Base-by-base conservation (phyloP, 2,113 vertebrate species). In the Ceyx melanurus region DNA sequence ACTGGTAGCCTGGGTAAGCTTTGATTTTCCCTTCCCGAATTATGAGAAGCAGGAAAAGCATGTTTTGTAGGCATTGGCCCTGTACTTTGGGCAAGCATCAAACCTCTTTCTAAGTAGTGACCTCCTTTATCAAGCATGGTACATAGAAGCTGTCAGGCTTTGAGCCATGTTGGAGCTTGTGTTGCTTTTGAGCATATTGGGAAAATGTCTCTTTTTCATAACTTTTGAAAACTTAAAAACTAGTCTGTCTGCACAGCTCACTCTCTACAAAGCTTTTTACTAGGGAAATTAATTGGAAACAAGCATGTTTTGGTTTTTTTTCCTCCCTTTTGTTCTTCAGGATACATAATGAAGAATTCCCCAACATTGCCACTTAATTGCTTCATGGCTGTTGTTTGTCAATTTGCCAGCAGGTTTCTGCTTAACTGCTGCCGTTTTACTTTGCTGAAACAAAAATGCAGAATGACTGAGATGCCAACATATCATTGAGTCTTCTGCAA, bases 391-490 rank as follows among this genome's bases (percentile, higher is more conserved):
- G 96, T 94, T 96, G 74, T 95, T 97, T 98, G 97, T 97, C 96
- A 97, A 26, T 96, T 97, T 97, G 97, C 97, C 97, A 97, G 95
- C 95, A 95, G 95, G 84, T 96, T 96, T 90, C 92, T 87, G 88
- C 94, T 97, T 97, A 97, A 97, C 96, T 96, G 92, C 96, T 96
- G 88, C 96, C 88, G 21, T 95, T 97, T 96, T 96, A 94, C 89
- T 66, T 95, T 67, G 83, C 96, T 96, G 95, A 96, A 95, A 95
- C 93, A 93, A 90, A 97, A 97, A 97, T 94, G 94, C 83, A 54
- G 89, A 94, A 90, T 95, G 95, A 97, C 80, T 95, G 96, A 97
- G 92, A 94, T 97, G 94, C 93, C 92, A 94, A 86, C 93, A 86
- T 96, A 95, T 95, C 93, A 95, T 95, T 97, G 96, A 96, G 82